These are phyloP conservation scores for Hirtodrosophila trivittata DNA, from an alignment of 2,888 invertebrate genomes.

Conservation along the genomic window DNA sequence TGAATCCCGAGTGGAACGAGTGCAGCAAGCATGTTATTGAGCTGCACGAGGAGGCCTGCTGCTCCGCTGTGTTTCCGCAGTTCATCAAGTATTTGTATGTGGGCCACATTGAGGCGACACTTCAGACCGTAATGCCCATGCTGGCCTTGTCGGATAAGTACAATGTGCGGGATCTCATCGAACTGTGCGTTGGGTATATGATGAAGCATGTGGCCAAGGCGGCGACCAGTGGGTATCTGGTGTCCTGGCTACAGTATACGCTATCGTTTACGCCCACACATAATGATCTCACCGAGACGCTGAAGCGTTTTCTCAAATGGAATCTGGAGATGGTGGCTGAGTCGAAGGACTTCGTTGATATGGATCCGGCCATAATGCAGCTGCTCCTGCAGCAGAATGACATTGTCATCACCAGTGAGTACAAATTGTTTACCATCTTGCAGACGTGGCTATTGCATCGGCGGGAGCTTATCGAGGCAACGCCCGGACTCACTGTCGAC, in stretches of 20 bases:
- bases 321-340: conserved; percentile 93
- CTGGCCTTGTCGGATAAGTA: conserved; percentile 97
- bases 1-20: conserved; percentile 97
- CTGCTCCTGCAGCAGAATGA: conserved; percentile 92
- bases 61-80: conserved; percentile 92
- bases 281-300: conserved; percentile 85
- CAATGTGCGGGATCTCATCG: conserved; percentile 94
- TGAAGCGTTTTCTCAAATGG: conserved; percentile 94
- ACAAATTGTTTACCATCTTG: conserved; percentile 90
- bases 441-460: conserved; percentile 92
- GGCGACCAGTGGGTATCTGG: conserved; percentile 90
- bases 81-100: conserved; percentile 95
- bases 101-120: conserved; percentile 93
- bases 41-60: conserved; percentile 93
- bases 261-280: conserved; percentile 89
- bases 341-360: conserved; percentile 91
- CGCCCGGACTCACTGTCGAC: conserved; percentile 84
- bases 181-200: conserved; percentile 94
- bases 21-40: conserved; percentile 93
- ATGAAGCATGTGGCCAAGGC: conserved; percentile 93
- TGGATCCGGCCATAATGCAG: conserved; percentile 91
- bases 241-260: conserved; percentile 96
- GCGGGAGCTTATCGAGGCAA: conserved; percentile 85
- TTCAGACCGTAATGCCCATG: conserved; percentile 93
- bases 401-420: conserved; percentile 94